Evolutionary conservation across 1,140 invertebrate genomes (phyloP).

Genomic region (Drosophila mojavensis): DNA sequence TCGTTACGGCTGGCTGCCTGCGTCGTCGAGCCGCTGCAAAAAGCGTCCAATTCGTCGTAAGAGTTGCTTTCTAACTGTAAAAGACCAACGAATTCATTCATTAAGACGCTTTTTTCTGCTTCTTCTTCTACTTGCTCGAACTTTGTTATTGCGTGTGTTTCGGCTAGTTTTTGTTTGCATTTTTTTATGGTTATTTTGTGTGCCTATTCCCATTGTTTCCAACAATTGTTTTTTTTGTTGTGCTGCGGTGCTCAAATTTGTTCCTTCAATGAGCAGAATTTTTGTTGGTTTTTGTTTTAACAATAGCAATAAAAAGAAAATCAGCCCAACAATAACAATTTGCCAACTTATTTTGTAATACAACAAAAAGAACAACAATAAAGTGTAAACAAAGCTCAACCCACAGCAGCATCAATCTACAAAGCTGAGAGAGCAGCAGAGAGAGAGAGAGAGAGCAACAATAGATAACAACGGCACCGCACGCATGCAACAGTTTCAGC

Average conservation of each 20-base stretch:
- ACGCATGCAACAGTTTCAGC: slow-evolving; percentile 66
- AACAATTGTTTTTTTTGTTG: not conserved
- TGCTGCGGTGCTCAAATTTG: slow-evolving; percentile 6
- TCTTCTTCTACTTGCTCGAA: not conserved
- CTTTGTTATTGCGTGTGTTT: slow-evolving; percentile 5
- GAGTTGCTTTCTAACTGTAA: not conserved
- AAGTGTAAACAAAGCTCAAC: not conserved
- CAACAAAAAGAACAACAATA: slow-evolving; percentile 5
- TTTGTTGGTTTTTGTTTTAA: slow-evolving; percentile 3
- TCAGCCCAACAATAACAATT: slow-evolving; percentile 16
- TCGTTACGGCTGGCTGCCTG: slow-evolving; percentile 11
- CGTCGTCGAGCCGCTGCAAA: slow-evolving; percentile 12
- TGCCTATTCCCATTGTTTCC: not conserved
- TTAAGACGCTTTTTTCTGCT: slow-evolving; percentile 15
- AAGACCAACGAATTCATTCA: slow-evolving; percentile 7
- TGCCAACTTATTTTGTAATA: slow-evolving; percentile 41
- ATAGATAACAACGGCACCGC: slow-evolving; percentile 12
- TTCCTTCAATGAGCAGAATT: not conserved
- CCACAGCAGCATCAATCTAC: not conserved
- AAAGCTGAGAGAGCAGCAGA: not conserved
- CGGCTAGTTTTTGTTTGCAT: not conserved
- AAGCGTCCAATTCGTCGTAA: slow-evolving; percentile 21
- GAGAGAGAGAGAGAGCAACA: slow-evolving; percentile 3
- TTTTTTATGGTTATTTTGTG: not conserved
- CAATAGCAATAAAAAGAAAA: not conserved